phyloP scores from a whole-genome alignment of 2,797 vertebrate species.

The Tapera naevia region DNA sequence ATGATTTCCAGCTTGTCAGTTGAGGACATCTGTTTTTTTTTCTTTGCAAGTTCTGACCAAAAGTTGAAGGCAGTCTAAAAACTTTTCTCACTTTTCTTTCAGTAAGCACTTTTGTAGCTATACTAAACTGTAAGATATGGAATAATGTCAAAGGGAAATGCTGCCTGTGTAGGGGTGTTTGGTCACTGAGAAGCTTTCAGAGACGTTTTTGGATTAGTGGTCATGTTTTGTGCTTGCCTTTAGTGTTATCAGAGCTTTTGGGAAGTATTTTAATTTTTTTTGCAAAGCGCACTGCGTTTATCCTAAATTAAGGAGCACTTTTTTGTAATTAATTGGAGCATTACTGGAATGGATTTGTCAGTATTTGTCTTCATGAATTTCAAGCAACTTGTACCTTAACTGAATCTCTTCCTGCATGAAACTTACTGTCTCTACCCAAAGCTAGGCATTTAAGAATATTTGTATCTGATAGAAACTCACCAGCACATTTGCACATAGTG shows the following conservation, averaged over 20 bases:
- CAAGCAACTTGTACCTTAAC: not conserved
- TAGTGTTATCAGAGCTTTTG: not conserved
- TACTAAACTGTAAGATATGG: not conserved
- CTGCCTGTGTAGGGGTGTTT: not conserved
- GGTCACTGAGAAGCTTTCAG: not conserved
- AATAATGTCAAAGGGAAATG: not conserved
- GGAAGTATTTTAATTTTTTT: not conserved
- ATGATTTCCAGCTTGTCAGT: not conserved
- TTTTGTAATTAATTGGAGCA: not conserved
- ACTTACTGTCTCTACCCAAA: not conserved
- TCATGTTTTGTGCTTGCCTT: not conserved
- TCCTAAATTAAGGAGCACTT: not conserved
- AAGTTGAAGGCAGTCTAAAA: not conserved
- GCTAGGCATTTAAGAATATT: not conserved
- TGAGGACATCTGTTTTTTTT: not conserved
- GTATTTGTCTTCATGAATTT: not conserved
- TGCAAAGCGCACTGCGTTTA: not conserved
- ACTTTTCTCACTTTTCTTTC: not conserved
- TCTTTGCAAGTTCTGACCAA: not conserved
- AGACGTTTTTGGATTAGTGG: not conserved
- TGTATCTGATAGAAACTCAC: not conserved
- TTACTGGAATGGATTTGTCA: not conserved
- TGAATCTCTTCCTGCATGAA: not conserved
- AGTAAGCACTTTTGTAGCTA: not conserved
- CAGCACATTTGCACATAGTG: not conserved